Conservation (phyloP, 1,140 invertebrate genomes). For the Drosophila takahashii region DNA sequence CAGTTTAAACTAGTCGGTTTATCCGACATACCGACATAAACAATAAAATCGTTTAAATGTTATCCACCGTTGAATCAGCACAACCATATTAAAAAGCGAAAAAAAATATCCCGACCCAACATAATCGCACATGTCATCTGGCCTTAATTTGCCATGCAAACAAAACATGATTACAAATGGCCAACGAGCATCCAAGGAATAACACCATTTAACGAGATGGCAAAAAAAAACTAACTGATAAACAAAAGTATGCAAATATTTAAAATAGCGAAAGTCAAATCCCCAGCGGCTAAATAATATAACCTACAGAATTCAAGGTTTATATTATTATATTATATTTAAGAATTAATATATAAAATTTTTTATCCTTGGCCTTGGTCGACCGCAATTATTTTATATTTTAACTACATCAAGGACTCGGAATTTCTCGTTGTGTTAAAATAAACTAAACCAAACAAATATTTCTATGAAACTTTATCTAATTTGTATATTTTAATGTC, state of each 20-base stretch:
- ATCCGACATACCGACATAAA: constrained; percentile 27
- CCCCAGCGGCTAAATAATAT: constrained; percentile 8
- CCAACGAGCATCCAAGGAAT: constrained; percentile 13
- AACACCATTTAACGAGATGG: constrained; percentile 10
- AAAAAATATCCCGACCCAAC: constrained; percentile 22
- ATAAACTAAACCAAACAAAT: no score
- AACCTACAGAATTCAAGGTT: not conserved
- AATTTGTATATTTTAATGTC: no score
- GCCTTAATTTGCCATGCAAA: constrained; percentile 69
- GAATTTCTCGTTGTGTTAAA: no score
- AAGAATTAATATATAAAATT: no score
- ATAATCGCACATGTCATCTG: constrained; percentile 74
- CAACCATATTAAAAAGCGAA: constrained; percentile 14
- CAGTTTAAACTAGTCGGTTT: constrained; percentile 45
- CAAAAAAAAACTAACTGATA: constrained; percentile 19
- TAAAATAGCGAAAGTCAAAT: constrained; percentile 31
- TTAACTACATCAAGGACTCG: no score
- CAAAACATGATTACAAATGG: constrained; percentile 66
- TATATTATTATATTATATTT: not conserved
- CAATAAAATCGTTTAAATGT: constrained; percentile 54
- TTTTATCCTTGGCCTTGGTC: no score
- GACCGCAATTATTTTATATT: no score
- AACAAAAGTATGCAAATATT: constrained; percentile 30
- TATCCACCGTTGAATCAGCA: constrained; percentile 27
- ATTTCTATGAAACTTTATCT: no score